Evolutionary conservation across 2,888 invertebrate species (phyloP).

Genomic region (Stomorhina lunata): DNA sequence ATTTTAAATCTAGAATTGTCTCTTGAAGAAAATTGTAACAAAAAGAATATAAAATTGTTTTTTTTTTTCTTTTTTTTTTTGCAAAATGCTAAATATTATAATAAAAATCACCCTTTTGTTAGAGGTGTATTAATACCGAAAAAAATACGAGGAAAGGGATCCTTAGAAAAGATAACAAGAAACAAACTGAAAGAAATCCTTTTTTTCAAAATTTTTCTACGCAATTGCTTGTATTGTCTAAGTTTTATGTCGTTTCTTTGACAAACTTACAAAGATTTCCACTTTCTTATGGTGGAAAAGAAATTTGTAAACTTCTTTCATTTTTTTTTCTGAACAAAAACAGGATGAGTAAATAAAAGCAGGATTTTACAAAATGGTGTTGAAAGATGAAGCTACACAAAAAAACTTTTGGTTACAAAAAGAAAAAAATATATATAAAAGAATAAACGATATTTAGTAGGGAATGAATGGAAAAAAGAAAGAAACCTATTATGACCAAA

Average conservation of each 20-base stretch:
- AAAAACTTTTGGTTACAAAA: slow-evolving; percentile 6
- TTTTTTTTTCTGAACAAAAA: background rate
- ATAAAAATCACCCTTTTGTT: slow-evolving; percentile 13
- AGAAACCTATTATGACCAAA: slow-evolving; percentile 54
- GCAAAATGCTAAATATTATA: background rate
- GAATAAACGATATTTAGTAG: too few relatives aligned
- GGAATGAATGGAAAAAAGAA: background rate
- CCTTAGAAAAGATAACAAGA: slow-evolving; percentile 29
- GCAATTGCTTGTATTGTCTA: slow-evolving; percentile 62
- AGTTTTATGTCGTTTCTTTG: background rate
- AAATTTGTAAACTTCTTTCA: background rate
- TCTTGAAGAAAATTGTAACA: background rate
- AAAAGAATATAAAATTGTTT: background rate
- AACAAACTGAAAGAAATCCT: slow-evolving; percentile 40
- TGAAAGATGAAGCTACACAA: slow-evolving; percentile 4
- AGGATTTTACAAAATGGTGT: slow-evolving; percentile 53
- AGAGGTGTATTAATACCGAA: background rate
- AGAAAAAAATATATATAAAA: slow-evolving; percentile 20
- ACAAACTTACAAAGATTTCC: slow-evolving; percentile 26
- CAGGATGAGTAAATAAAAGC: slow-evolving; percentile 18
- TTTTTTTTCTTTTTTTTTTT: background rate
- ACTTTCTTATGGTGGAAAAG: slow-evolving; percentile 12
- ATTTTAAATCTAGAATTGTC: background rate
- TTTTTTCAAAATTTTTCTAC: slow-evolving; percentile 47
- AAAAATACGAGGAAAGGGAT: background rate